Conservation (phyloP, 2,797 vertebrate species). For the Enteromius radiatus region DNA sequence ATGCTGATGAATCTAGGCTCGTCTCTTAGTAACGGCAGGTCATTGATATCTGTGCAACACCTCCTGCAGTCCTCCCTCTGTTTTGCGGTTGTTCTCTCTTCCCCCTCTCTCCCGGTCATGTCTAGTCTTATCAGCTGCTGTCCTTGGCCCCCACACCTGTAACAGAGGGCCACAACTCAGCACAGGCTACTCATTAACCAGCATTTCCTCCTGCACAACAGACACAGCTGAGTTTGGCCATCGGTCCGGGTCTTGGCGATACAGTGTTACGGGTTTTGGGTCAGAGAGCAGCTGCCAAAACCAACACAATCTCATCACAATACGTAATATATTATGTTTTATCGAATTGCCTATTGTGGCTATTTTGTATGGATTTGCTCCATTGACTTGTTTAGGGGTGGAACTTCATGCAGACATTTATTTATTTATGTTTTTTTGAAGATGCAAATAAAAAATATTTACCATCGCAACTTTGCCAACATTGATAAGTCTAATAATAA, state of each 20-base stretch:
- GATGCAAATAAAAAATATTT: neutral
- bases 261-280: neutral
- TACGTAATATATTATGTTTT: neutral
- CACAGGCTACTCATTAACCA: conserved; percentile 80
- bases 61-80: conserved; percentile 17
- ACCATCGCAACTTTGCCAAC: too few species aligned
- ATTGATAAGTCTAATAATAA: too few species aligned
- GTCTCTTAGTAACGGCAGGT: conserved; percentile 30
- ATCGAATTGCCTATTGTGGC: neutral
- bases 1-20: conserved; percentile 15
- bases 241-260: neutral
- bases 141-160: conserved; percentile 75
- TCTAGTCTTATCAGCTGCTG: conserved; percentile 60
- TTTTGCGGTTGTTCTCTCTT: conserved; percentile 22
- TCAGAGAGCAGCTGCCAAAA: conserved; percentile 9
- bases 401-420: neutral
- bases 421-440: neutral
- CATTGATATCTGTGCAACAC: conserved; percentile 25
- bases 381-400: neutral
- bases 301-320: neutral
- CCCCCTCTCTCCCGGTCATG: conserved; percentile 47
- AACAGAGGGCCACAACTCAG: conserved; percentile 74
- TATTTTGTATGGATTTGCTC: neutral
- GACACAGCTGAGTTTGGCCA: conserved; percentile 24
- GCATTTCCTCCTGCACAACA: conserved; percentile 79